A percentile compares a stretch with the other conserved stretches of the same genome.
Evolutionary conservation across 2,113 vertebrate genomes (phyloP).

Genomic region (Mesoclemmys tuberculata): DNA sequence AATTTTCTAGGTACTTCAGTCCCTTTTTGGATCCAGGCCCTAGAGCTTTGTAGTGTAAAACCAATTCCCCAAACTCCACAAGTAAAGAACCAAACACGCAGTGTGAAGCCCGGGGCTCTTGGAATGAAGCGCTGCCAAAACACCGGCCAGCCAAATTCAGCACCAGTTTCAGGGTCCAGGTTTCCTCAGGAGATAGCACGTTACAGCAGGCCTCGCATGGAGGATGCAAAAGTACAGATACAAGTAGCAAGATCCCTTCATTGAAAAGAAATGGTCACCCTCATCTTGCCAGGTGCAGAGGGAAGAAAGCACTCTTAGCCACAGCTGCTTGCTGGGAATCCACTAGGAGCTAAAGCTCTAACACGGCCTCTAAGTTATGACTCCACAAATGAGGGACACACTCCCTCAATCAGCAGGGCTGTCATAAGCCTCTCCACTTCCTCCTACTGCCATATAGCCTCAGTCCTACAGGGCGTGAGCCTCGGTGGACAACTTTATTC

Average conservation of each 20-base stretch:
- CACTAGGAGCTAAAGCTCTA: background rate
- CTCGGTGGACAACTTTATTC: no score
- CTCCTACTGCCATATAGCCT: background rate
- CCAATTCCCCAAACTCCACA: background rate
- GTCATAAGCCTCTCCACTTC: background rate
- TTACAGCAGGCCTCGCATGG: background rate
- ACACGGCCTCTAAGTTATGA: fast-evolving
- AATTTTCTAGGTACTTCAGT: no score
- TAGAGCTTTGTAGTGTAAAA: background rate
- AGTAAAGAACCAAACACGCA: background rate
- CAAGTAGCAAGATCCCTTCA: fast-evolving
- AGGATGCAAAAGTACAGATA: fast-evolving
- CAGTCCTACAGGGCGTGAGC: fast-evolving
- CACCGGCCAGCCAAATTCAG: fast-evolving
- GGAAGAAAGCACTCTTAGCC: fast-evolving
- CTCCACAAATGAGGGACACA: no score
- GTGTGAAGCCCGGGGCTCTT: background rate
- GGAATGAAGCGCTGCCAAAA: fast-evolving
- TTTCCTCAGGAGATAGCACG: background rate
- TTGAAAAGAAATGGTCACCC: background rate
- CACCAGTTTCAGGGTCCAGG: fast-evolving
- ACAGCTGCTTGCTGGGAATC: background rate
- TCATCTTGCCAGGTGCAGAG: fast-evolving
- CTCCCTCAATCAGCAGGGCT: background rate
- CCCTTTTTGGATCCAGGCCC: no score